Evolutionary conservation across 2,113 vertebrate species (phyloP), one percentile per base, ranked within the genome.

Genomic region (Indicator maculatus): DNA sequence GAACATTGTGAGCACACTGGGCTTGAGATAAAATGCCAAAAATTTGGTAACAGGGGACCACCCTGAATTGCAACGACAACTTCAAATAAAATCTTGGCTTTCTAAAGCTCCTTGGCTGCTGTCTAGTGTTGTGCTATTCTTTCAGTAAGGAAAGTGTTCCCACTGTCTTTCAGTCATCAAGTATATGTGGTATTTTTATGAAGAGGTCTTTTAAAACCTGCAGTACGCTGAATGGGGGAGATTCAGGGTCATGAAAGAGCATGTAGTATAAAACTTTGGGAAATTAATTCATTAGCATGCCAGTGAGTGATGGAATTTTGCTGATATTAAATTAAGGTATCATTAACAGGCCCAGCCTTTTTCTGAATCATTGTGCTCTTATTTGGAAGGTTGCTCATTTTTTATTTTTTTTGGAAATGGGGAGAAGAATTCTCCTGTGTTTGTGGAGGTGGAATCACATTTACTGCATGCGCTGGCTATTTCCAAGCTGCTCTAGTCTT

Each of bases 61-160:
- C 94, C 91, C 94, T 96, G 64, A 67, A 85, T 95, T 93, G 75
- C 81, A 92, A 0, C 58, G 85, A 83, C 55, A 85, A 70, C 88
- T 78, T 67, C 50, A 39, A 85, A 93, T 67, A 89, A 87, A 82
- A 64, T 73, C 47, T 83, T 92, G 39, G 44, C 58, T 89, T 96
- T 96, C 70, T 61, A 47, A 93, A 87, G 87, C 61, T 95, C 67
- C 84, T 94, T 93, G 83, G 63, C 78, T 90, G 60, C 67, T 86
- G 26, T 65, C 63, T 66, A 80, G 64, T 39, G 55, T 58, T 82
- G 24, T 60, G 63, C 9, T 86, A 2, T 71, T 71, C 31, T 88
- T 65, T 76, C 75, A 84, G 53, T 78, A 76, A 87, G 63, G 88
- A 91, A 94, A 91, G 81, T 61, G 24, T 38, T 89, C 38, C 44